Evolutionary conservation across 1,140 invertebrate species (phyloP), one percentile per base, ranked within the genome.

Genomic region (Nephotettix cincticeps): DNA sequence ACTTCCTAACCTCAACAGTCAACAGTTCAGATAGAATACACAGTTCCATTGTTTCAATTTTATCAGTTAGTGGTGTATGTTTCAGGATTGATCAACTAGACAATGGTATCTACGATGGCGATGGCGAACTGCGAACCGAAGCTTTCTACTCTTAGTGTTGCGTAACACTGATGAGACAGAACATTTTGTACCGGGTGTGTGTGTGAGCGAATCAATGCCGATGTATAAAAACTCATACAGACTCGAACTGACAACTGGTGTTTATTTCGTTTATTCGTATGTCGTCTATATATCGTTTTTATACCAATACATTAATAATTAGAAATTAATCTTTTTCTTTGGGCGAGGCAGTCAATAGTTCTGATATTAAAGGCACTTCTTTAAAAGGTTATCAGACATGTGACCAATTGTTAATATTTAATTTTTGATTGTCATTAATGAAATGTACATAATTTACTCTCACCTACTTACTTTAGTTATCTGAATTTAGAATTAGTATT

Each of bases 231-330:
- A 40, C 36, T 40, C n/a, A 51, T 51, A 4, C 3, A 51, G 21
- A 51, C 47, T 51, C 21, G 19, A 51, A 51, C 47, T 21, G 47
- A 51, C 3, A 4, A 17, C 47, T 19, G 47, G 47, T 51, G 47
- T 51, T 51, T 11, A 4, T 51, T 51, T 21, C 19, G 47, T 51
- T 51, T 51, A 51, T 51, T 51, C 32, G 21, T 51, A 51, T 51
- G 47, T 51, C n/a, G 47, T 51, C 47, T 51, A n/a, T 51, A 9
- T 51, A 51, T 51, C 47, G 47, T 51, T 51, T 51, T 51, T 4
- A 51, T 51, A 51, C 47, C 47, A 51, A 51, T 51, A 51, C 21
- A 51, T 51, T n/a, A n/a, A 14, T 36, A 36, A 6, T 36, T 36
- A 51, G 47, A 51, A 9, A 51, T 51, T n/a, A 19, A 51, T n/a